Evolutionary conservation across 1,140 invertebrate genomes (phyloP).

Genomic region (Tyrophagus putrescentiae): DNA sequence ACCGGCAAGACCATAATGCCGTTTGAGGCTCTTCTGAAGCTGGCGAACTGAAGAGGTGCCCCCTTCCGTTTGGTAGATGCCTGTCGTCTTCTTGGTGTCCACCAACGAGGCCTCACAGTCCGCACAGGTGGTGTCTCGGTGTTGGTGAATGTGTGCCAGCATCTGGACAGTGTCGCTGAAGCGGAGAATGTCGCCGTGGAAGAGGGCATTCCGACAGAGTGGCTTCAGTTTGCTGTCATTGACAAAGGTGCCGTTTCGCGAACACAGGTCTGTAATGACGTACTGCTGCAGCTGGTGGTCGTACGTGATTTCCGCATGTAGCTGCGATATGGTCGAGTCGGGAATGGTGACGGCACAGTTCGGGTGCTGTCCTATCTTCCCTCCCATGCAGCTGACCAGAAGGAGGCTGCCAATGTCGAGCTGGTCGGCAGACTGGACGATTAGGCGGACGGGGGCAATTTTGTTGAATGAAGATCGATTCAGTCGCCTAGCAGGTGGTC

Average conservation of each 20-base stretch:
- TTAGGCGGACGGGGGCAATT: slow-evolving; percentile 58
- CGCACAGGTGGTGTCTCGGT: slow-evolving; percentile 59
- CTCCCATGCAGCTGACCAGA: slow-evolving; percentile 70
- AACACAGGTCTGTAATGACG: slow-evolving; percentile 59
- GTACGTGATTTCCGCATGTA: slow-evolving; percentile 47
- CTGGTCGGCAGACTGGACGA: slow-evolving; percentile 55
- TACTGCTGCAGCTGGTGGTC: slow-evolving; percentile 39
- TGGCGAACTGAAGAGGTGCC: slow-evolving; percentile 22
- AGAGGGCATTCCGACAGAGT: slow-evolving; percentile 45
- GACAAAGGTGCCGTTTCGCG: slow-evolving; percentile 67
- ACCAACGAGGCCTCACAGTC: slow-evolving; percentile 55
- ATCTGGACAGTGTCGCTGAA: slow-evolving; percentile 52
- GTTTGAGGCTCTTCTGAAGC: slow-evolving; percentile 57
- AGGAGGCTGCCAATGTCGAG: slow-evolving; percentile 60
- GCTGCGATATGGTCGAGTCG: slow-evolving; percentile 61
- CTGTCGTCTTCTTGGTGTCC: not conserved
- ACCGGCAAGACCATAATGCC: slow-evolving; percentile 54
- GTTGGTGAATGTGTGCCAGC: slow-evolving; percentile 68
- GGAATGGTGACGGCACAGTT: slow-evolving; percentile 50
- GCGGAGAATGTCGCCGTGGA: slow-evolving; percentile 52
- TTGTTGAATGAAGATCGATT: too few species aligned
- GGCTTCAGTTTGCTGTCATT: slow-evolving; percentile 56
- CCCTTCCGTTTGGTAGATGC: not conserved
- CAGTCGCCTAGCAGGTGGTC: too few species aligned
- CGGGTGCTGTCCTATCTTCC: slow-evolving; percentile 64